phyloP scores from a whole-genome alignment of 2,113 vertebrate genomes.

The Lepus americanus region DNA sequence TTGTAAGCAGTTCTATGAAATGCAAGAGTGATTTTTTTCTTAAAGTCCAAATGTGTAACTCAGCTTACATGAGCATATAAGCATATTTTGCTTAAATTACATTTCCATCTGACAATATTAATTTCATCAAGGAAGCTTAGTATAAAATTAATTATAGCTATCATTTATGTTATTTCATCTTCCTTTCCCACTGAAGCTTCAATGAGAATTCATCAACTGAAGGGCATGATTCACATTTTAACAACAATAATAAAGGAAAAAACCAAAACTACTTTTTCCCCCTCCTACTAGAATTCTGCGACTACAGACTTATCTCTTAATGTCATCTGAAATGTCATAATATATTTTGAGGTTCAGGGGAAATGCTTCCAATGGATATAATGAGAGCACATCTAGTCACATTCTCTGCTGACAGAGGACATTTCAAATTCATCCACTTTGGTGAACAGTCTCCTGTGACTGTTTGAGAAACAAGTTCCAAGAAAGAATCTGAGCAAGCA shows the following conservation, averaged over 20 bases:
- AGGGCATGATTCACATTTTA: constrained; percentile 85
- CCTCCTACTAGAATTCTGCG: constrained; percentile 59
- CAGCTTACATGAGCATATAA: constrained; percentile 85
- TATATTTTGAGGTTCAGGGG: constrained; percentile 71
- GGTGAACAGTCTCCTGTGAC: constrained; percentile 67
- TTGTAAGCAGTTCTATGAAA: constrained; percentile 82
- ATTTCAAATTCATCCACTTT: constrained; percentile 77
- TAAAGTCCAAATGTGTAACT: constrained; percentile 84
- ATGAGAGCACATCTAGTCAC: constrained; percentile 62
- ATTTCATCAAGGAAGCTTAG: constrained; percentile 87
- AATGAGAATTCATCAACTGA: constrained; percentile 87
- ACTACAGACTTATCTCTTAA: constrained; percentile 75
- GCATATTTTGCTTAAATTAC: constrained; percentile 88
- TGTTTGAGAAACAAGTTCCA: constrained; percentile 61
- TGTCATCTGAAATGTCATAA: constrained; percentile 71
- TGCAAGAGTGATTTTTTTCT: constrained; percentile 86
- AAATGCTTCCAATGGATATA: constrained; percentile 65
- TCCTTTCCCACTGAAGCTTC: constrained; percentile 86
- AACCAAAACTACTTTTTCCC: constrained; percentile 58
- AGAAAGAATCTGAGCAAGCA: constrained; percentile 41
- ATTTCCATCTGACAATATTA: constrained; percentile 87
- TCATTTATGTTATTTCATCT: constrained; percentile 87
- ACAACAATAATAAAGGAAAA: constrained; percentile 85
- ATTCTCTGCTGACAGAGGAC: constrained; percentile 76
- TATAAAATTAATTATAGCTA: constrained; percentile 87